These are phyloP conservation scores for Phyllopteryx taeniolatus DNA, from an alignment of 2,113 vertebrate genomes.

Conservation along the genomic window DNA sequence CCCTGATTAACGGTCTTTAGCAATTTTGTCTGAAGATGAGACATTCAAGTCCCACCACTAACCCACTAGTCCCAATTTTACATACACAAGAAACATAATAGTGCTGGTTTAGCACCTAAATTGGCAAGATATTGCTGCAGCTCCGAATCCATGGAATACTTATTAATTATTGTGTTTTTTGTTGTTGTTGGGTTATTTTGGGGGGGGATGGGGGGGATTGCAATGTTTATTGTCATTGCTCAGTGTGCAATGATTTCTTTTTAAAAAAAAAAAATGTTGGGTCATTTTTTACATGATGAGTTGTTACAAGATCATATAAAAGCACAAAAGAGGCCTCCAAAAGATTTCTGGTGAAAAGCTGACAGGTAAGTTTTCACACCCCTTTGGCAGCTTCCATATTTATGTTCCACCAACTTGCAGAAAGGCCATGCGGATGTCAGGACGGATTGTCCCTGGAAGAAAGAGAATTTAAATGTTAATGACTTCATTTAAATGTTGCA, in stretches of 20 bases:
- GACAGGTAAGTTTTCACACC: slow-evolving; percentile 20
- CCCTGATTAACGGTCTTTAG: too few relatives aligned
- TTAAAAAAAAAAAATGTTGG: too few relatives aligned
- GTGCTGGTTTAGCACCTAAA: too few relatives aligned
- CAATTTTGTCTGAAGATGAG: too few relatives aligned
- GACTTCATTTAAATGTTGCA: slow-evolving; percentile 66
- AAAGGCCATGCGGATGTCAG: slow-evolving; percentile 44
- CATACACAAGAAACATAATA: too few relatives aligned
- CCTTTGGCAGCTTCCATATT: slow-evolving; percentile 36
- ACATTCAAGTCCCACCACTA: too few relatives aligned
- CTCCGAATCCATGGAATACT: too few relatives aligned
- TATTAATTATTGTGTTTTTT: too few relatives aligned
- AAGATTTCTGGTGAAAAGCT: slow-evolving; percentile 35
- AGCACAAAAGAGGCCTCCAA: slow-evolving; percentile 21
- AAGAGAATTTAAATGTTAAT: slow-evolving; percentile 61
- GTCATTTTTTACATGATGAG: not conserved
- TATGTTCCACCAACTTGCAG: slow-evolving; percentile 48
- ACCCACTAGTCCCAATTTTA: too few relatives aligned
- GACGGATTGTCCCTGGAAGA: slow-evolving; percentile 46
- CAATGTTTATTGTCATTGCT: not conserved
- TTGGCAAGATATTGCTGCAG: too few relatives aligned
- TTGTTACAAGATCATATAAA: not conserved
- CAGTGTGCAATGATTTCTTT: not conserved
- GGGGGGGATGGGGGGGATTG: too few relatives aligned
- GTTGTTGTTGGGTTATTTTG: too few relatives aligned